Conservation (phyloP, 2,888 invertebrate species). For the Euspilapteryx auroguttella region DNA sequence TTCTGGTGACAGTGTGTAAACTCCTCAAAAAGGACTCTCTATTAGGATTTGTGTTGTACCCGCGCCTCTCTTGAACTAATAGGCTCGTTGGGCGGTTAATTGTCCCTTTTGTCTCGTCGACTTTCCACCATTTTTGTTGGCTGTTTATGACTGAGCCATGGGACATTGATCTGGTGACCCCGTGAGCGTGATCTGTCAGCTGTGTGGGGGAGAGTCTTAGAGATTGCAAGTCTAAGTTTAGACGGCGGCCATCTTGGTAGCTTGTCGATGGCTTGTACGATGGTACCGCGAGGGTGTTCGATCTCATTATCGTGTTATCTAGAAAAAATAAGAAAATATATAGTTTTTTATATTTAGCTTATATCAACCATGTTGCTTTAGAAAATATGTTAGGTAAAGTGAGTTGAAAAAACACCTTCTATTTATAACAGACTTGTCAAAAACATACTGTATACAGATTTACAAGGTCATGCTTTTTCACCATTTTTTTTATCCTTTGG, state of each 20-base stretch:
- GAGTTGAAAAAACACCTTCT: no score
- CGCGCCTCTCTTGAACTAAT: conserved; percentile 57
- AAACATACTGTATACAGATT: no score
- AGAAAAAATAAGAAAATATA: conserved; percentile 13
- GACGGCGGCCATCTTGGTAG: conserved; percentile 29
- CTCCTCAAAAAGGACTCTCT: conserved; percentile 44
- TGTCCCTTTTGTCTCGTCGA: conserved; percentile 40
- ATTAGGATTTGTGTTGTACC: conserved; percentile 23
- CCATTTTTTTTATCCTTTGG: no score
- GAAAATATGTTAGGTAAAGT: no score
- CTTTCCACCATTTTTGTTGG: conserved; percentile 50
- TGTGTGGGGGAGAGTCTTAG: conserved; percentile 40
- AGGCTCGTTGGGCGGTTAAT: conserved; percentile 63
- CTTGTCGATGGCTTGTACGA: conserved; percentile 45
- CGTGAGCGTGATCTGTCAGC: conserved; percentile 36
- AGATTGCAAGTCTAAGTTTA: conserved; percentile 40
- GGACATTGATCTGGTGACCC: conserved; percentile 64
- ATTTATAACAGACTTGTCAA: no score
- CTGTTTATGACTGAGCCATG: conserved; percentile 65
- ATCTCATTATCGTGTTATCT: conserved; percentile 56
- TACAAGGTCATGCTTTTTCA: no score
- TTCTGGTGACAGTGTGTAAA: conserved; percentile 45
- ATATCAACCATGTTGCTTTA: no score
- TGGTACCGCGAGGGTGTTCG: conserved; percentile 52
- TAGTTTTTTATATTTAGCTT: no score